These are phyloP conservation scores for Naso thynnoides DNA, from an alignment of 2,797 vertebrate genomes.

Conservation along the genomic window DNA sequence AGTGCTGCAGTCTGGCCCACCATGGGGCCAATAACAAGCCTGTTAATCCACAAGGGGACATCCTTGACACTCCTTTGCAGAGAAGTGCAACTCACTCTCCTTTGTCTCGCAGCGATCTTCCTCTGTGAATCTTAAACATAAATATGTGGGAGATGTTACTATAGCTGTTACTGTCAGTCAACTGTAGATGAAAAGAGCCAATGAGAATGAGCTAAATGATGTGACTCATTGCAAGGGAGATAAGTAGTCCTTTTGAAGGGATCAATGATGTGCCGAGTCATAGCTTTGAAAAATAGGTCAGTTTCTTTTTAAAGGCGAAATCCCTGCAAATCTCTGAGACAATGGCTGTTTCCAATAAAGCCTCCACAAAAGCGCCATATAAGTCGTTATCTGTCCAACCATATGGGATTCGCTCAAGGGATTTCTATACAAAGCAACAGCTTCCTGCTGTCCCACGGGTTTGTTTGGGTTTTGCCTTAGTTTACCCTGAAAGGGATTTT, in stretches of 20 bases:
- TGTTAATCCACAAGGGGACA: constrained; percentile 67
- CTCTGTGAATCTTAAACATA: constrained; percentile 21
- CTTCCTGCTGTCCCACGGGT: constrained; percentile 2
- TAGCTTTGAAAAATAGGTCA: constrained; percentile 75
- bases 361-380: constrained; percentile 55
- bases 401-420: constrained; percentile 53
- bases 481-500: constrained; percentile 24
- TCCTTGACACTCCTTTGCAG: constrained; percentile 56
- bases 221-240: constrained; percentile 71
- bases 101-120: constrained; percentile 60
- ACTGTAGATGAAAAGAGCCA: constrained; percentile 37
- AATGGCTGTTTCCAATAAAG: constrained; percentile 68
- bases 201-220: constrained; percentile 44
- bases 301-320: constrained; percentile 76
- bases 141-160: constrained; percentile 31
- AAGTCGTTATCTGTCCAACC: constrained; percentile 66
- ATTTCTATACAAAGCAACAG: constrained; percentile 53
- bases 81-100: constrained; percentile 50
- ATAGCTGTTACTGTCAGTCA: constrained; percentile 45
- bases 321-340: constrained; percentile 77
- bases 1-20: constrained; percentile 62
- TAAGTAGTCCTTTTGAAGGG: constrained; percentile 72
- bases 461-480: constrained; percentile 39
- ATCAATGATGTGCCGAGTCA: constrained; percentile 75
- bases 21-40: constrained; percentile 68